Percentiles rank a stretch among this genome's conserved stretches.
Conservation (phyloP, 2,113 vertebrate species). For the Protobothrops flavoviridis region DNA sequence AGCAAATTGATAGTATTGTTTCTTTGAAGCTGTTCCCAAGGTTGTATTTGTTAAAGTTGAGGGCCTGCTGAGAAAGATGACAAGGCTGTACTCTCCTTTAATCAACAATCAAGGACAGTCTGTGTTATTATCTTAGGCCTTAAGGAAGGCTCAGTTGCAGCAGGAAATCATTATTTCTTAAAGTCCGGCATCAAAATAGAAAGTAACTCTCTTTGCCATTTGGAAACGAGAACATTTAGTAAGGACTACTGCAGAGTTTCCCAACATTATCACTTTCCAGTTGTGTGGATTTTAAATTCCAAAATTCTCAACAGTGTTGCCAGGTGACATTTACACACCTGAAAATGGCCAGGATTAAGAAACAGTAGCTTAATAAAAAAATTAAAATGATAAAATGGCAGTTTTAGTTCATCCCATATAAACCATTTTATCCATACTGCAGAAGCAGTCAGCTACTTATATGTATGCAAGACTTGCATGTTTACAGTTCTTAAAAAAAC, state of each 20-base stretch:
- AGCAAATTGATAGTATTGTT: neutral
- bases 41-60: neutral
- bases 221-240: neutral
- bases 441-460: neutral
- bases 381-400: neutral
- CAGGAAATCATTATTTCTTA: neutral
- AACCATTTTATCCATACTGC: neutral
- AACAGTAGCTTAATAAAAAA: neutral
- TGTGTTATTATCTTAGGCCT: neutral
- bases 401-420: neutral
- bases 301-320: neutral
- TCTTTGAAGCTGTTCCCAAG: neutral
- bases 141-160: neutral
- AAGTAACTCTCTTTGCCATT: neutral
- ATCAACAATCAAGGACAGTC: neutral
- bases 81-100: neutral
- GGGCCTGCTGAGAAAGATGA: neutral
- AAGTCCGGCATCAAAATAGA: neutral
- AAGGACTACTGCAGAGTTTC: neutral
- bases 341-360: neutral
- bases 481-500: neutral
- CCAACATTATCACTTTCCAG: neutral
- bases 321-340: neutral
- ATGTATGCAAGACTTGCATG: neutral
- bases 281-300: neutral